Percentiles rank a stretch among this genome's conserved stretches.
These are phyloP conservation scores for Drosophila macrothrix DNA, from an alignment of 2,888 invertebrate species.

Conservation along the genomic window DNA sequence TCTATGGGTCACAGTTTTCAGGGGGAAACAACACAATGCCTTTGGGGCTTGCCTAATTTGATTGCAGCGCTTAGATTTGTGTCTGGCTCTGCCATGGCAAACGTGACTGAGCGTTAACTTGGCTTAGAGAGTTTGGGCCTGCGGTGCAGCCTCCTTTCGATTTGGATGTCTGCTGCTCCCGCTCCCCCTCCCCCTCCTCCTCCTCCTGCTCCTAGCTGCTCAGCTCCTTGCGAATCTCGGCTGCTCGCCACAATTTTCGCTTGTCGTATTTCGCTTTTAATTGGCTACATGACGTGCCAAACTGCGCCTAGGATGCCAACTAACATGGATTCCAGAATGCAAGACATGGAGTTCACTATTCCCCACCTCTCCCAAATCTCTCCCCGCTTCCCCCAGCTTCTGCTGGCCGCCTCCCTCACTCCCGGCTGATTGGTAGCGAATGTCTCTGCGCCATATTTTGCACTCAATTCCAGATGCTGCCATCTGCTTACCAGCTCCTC, in stretches of 20 bases:
- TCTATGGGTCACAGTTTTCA: conserved; percentile 44
- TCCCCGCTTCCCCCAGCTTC: background rate
- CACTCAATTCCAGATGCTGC: conserved; percentile 73
- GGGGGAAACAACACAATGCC: conserved; percentile 20
- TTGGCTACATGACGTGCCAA: conserved; percentile 81
- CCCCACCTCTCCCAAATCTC: background rate
- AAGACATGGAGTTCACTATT: conserved; percentile 41
- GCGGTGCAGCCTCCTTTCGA: conserved; percentile 49
- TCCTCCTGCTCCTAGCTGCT: background rate
- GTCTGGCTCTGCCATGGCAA: conserved; percentile 54
- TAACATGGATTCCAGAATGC: conserved; percentile 75
- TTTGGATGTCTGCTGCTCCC: conserved; percentile 40
- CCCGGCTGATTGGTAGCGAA: conserved; percentile 3
- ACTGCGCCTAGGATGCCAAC: conserved; percentile 67
- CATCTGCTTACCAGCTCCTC: conserved; percentile 29
- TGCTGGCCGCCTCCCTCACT: background rate
- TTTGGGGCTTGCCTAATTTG: conserved; percentile 72
- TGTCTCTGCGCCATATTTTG: conserved; percentile 72
- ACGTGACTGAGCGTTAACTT: conserved; percentile 66
- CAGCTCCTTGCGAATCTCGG: conserved; percentile 45
- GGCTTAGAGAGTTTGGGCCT: conserved; percentile 38
- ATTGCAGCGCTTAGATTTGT: conserved; percentile 76
- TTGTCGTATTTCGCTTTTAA: conserved; percentile 80
- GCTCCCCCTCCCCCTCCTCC: conserved; percentile 3
- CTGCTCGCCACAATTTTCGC: conserved; percentile 64